These are phyloP conservation scores for Melitaea cinxia DNA, from an alignment of 1,140 invertebrate species.

Conservation along the genomic window DNA sequence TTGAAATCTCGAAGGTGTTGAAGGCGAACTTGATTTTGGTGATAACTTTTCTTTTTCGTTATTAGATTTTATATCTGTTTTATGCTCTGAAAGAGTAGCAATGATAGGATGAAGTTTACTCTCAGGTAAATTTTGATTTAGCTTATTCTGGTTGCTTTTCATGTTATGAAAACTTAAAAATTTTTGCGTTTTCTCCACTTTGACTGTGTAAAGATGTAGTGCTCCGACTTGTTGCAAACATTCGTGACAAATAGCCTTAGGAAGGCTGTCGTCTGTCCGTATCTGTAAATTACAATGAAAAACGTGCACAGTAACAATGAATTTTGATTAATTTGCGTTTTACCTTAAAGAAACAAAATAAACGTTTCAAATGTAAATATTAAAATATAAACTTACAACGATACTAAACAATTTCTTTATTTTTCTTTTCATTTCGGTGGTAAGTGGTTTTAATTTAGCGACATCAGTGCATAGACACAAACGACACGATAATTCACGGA, in stretches of 20 bases:
- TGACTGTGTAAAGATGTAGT: conserved; percentile 62
- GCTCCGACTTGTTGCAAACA: conserved; percentile 66
- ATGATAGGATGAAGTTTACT: conserved; percentile 52
- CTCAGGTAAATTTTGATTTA: conserved; percentile 33
- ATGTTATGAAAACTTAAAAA: conserved; percentile 68
- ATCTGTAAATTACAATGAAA: conserved; percentile 48
- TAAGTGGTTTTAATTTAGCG: conserved; percentile 73
- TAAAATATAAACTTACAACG: conserved; percentile 48
- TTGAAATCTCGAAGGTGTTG: conserved; percentile 45
- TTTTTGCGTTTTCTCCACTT: conserved; percentile 75
- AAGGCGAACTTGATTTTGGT: conserved; percentile 37
- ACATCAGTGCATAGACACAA: conserved; percentile 74
- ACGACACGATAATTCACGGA: conserved; percentile 73
- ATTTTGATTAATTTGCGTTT: too few species aligned
- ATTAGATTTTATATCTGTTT: conserved; percentile 38
- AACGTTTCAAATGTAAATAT: background rate
- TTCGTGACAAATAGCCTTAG: conserved; percentile 77
- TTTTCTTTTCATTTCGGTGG: conserved; percentile 65
- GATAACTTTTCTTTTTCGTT: conserved; percentile 5
- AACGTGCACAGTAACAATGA: too few species aligned
- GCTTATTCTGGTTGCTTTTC: conserved; percentile 53
- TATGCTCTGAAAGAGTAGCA: conserved; percentile 41
- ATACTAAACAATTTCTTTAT: conserved; percentile 71
- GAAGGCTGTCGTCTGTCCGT: conserved; percentile 65
- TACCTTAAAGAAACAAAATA: background rate